Base-by-base conservation (phyloP, 2,888 invertebrate species). In the Operophtera brumata region DNA sequence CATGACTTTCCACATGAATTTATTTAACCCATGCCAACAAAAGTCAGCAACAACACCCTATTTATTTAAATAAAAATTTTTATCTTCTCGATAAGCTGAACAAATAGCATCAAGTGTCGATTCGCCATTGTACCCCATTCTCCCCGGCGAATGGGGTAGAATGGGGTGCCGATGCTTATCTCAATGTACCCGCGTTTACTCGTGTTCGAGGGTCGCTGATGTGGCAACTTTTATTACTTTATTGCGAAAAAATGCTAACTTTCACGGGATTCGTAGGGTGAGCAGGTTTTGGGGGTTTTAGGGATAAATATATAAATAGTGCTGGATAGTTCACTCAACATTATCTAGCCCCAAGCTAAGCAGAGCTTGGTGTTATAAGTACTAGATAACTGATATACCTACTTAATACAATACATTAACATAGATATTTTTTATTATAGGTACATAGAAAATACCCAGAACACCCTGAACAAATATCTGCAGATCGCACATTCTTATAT, bases 161-260 rank as follows among this genome's bases (percentile, higher is more conserved):
- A 61, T 49, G 48, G 55, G 61, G 62, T 50, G 54, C 54, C 58
- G 75, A 75, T 75, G 67, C 64, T 78, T 84, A 82, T 82, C 82
- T 59, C 54, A 64, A 64, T 57, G 59, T 68, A 66, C 71, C 62
- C 61, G 62, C 70, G 69, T 70, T 72, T 69, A 69, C 74, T 71
- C 69, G 71, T 71, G 75, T 73, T 67, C 59, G 65, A 61, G 67
- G 68, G 70, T 61, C 72, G 85, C 87, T 84, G 86, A 86, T 73
- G 72, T 59, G 59, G 82, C 86, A 71, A 74, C 78, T 81, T 85
- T 82, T 82, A 82, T 79, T 83, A 82, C 85, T 87, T 87, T 87
- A 87, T 89, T 87, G 84, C 82, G 72, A 69, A 84, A 86, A 88
- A 87, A 88, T 83, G 86, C 84, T 81, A 83, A 86, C 79, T 76